These are phyloP conservation scores for Martes martes DNA, from an alignment of 2,113 vertebrate species.

Conservation along the genomic window DNA sequence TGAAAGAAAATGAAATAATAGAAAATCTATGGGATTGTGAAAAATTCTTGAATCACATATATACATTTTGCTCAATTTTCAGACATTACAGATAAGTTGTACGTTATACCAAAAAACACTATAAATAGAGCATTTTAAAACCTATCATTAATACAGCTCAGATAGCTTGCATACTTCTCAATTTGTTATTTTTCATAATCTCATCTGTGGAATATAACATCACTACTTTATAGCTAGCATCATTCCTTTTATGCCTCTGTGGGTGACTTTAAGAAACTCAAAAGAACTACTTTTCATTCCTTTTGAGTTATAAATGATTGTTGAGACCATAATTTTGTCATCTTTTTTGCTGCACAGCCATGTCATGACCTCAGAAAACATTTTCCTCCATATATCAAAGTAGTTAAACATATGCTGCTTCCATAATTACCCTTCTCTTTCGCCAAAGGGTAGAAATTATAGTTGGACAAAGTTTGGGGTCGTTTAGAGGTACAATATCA, in stretches of 20 bases:
- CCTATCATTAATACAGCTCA: neutral
- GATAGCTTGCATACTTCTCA: neutral
- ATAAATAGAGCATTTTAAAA: neutral
- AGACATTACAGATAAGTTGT: neutral
- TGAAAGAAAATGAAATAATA: constrained; percentile 38
- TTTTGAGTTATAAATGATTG: neutral
- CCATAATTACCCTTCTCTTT: neutral
- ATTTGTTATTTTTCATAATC: neutral
- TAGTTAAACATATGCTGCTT: neutral
- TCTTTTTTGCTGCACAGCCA: neutral
- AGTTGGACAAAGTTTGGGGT: neutral
- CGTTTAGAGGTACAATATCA: neutral
- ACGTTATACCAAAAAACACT: neutral
- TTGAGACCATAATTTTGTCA: neutral
- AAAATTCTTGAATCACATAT: neutral
- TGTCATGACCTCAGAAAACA: neutral
- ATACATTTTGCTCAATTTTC: constrained; percentile 23
- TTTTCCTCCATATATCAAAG: neutral
- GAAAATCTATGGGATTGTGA: neutral
- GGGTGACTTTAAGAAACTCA: neutral
- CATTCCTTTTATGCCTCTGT: neutral
- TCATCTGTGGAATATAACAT: neutral
- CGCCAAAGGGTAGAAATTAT: neutral
- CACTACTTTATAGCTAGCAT: neutral
- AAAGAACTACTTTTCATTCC: neutral